Evolutionary conservation across 2,113 vertebrate species (phyloP), one percentile per base, ranked within the genome.

Genomic region (Peromyscus leucopus): DNA sequence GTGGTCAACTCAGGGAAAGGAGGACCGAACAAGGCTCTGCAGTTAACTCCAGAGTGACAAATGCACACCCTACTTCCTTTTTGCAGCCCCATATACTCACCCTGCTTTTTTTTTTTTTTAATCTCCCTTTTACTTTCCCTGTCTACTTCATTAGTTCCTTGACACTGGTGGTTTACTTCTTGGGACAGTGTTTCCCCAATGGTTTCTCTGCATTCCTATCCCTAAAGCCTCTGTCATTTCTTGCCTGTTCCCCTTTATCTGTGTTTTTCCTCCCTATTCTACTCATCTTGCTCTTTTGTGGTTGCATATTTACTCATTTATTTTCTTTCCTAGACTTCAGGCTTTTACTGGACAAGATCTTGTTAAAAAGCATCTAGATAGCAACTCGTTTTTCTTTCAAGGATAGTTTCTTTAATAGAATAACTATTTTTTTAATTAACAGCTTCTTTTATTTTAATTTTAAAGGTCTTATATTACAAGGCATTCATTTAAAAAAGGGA

Each of bases 381-480:
- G 28, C 13, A n/a, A 85, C 7, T 69, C 1, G 24, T 76, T 93
- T 51, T 74, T 69, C 16, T 0, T 76, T 91, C 46, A 71, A 55
- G 71, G 71, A 36, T 48, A 67, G 67, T 93, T 80, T 89, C 5
- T 48, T 83, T 92, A 75, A 91, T 33, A 7, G 59, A 95, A 48
- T 86, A 67, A 46, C 13, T 92, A 46, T 39, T 19, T 84, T 72
- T 89, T 26, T 57, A 61, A 78, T 74, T 89, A 42, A 31, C 26
- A 85, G 4, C 5, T 7, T 26, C 21, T 79, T 83, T 42, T 63
- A 90, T 71, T 7, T 33, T 55, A 83, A 91, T 86, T 90, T 85
- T 79, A 93, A 57, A n/a, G 5, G 22, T 63, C 94, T 94, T 91
- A 93, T 10, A 78, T 89, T 91, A 92, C 93, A 22, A 86, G 83